Percentiles rank a stretch among this genome's conserved stretches.
Evolutionary conservation across 2,797 vertebrate genomes (phyloP).

Genomic region (Furcifer pardalis): DNA sequence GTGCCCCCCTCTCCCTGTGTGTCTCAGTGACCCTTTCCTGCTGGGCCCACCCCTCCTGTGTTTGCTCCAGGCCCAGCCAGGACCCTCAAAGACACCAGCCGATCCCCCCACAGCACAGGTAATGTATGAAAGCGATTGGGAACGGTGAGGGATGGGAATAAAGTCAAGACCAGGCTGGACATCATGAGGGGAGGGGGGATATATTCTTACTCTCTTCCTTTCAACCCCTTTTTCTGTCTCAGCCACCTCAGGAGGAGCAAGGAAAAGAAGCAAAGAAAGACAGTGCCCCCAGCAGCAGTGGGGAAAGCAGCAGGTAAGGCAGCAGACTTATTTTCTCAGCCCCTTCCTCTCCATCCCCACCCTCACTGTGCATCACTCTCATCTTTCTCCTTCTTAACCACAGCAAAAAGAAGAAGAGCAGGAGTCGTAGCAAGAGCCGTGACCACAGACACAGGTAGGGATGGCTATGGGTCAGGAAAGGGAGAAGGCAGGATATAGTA

Average conservation of each 20-base stretch:
- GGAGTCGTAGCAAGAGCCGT: constrained; percentile 62
- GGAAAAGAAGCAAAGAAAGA: constrained; percentile 59
- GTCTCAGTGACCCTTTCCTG: neutral
- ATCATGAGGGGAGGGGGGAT: neutral
- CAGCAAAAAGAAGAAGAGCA: constrained; percentile 65
- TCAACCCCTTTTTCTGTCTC: neutral
- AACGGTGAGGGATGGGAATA: neutral
- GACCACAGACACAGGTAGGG: constrained; percentile 67
- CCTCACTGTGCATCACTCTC: too few relatives aligned
- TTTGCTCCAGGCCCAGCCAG: constrained; percentile 43
- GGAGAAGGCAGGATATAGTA: neutral
- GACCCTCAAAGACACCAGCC: constrained; percentile 32
- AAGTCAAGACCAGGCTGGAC: neutral
- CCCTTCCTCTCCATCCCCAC: constrained; percentile 1
- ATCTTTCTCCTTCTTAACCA: neutral
- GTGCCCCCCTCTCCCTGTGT: neutral
- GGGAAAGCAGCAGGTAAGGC: constrained; percentile 1
- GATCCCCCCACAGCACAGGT: constrained; percentile 39
- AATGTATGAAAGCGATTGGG: neutral
- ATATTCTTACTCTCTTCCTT: too few relatives aligned
- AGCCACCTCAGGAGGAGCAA: constrained; percentile 49
- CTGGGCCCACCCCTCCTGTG: constrained; percentile 12
- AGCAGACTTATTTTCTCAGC: constrained; percentile 18
- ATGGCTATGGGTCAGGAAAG: neutral
- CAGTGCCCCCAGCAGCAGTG: constrained; percentile 23